Evolutionary conservation across 2,113 vertebrate species (phyloP), one percentile per base, ranked within the genome.

Genomic region (Bucco capensis): DNA sequence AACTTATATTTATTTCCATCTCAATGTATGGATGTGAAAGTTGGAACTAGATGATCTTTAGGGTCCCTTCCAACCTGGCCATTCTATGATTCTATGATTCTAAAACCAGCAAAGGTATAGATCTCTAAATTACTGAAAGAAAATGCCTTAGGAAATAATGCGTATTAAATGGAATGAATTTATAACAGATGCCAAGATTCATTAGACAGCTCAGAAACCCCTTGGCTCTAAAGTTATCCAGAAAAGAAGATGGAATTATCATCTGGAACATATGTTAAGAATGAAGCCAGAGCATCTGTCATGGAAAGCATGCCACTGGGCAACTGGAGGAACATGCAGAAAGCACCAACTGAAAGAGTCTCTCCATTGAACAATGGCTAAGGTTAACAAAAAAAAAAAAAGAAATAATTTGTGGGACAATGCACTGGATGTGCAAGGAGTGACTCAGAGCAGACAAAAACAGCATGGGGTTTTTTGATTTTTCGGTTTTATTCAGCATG

Each of bases 191-290:
- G 94, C 93, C 94, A 96, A 91, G 94, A 94, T 96, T 96, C 93
- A 95, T 94, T 93, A 95, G 89, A 94, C 93, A 95, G 89, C 95
- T 96, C 94, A 96, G 93, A 96, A 95, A 66, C 89, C 93, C 93
- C 95, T 95, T 95, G 93, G 91, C 95, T 96, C 89, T 93, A 91
- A 96, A 94, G 91, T 95, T 95, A 88, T 95, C 95, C 94, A 95
- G 93, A 96, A 95, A 96, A 95, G 93, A 94, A 96, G 91, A 94
- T 94, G 93, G 94, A 94, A 95, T 96, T 94, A 94, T 96, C 95
- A 94, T 95, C 94, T 96, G 94, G 95, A 95, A 94, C 95, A 94
- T 96, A 96, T 96, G 95, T 93, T 96, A 94, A 95, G 94, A 94
- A 91, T 94, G 94, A 95, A 95, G 75, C 91, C 93, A 94, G 92